Percentiles rank a stretch among this genome's conserved stretches.
These are phyloP conservation scores for Aselliscus stoliczkanus DNA, from an alignment of 2,797 vertebrate genomes.

Conservation along the genomic window DNA sequence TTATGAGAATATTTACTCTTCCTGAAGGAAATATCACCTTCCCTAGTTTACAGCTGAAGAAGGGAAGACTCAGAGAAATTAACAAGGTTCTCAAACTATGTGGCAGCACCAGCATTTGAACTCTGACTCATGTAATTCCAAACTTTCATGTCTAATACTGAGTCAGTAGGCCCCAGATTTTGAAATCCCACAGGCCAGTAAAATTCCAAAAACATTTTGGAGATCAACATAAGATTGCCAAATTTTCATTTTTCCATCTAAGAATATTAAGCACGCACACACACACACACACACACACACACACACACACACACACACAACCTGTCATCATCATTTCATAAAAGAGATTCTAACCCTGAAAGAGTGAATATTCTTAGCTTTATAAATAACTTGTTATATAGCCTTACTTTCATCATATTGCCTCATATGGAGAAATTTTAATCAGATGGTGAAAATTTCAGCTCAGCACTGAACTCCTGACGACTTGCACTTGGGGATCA, in stretches of 20 bases:
- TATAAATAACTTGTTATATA: background rate
- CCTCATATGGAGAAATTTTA: background rate
- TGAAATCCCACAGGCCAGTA: background rate
- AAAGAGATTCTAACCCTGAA: conserved; percentile 28
- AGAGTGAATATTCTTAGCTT: background rate
- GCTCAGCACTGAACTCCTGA: background rate
- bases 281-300: background rate
- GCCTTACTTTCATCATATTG: background rate
- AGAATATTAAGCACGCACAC: background rate
- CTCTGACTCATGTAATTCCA: too few relatives aligned
- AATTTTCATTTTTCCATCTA: background rate
- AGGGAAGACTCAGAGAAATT: background rate
- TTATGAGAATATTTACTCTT: background rate
- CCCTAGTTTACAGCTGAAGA: background rate
- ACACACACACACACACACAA: background rate
- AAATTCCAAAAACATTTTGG: background rate
- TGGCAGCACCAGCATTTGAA: background rate
- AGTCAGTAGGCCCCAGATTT: background rate
- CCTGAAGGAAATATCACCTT: background rate
- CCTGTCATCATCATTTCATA: background rate
- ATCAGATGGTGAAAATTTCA: background rate
- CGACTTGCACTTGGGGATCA: background rate
- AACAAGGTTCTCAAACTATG: background rate
- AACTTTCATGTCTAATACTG: background rate
- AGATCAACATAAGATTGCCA: background rate